Evolutionary conservation across 2,113 vertebrate species (phyloP), one percentile per base, ranked within the genome.

Genomic region (Gracilinanus agilis): DNA sequence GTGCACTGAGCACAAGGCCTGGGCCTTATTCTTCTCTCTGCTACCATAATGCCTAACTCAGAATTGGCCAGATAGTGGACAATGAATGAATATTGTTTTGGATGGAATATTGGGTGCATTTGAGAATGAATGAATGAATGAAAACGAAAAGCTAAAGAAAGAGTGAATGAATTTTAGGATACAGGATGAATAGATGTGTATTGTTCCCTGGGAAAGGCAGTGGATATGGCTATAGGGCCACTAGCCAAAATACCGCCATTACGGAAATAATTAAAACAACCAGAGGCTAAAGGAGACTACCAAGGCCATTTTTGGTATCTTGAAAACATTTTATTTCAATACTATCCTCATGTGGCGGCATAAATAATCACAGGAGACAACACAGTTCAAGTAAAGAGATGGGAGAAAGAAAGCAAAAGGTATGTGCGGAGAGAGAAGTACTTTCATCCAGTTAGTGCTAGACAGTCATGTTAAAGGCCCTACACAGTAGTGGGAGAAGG

Each of bases 251-350:
- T 0, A n/a, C 89, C 3, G 9, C 0, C 44, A 55, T 56, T 89
- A 92, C 54, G 89, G 55, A 91, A 54, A 83, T 10, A 55, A 4
- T 54, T 89, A 58, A 34, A 56, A 58, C 56, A 0, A 54, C 55
- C 13, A 19, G 0, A 1, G n/a, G 34, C 40, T 56, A 44, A 97
- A 96, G 55, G 96, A 98, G 91, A 93, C 29, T 27, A 67, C 90
- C 24, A 34, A 0, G 9, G 24, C 6, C 0, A 34, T 0, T 54
- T 8, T 58, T 91, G 97, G 88, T 97, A 96, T 97, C 95, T 97
- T 96, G 97, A 97, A 98, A 98, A 98, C 97, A 24, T 97, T 99
- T 99, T 98, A 98, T 98, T 99, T 98, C 95, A 92, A 95, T 97
- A 89, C 97, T 98, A 98, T 97, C 97, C 95, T 98, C 96, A 88